phyloP scores from a whole-genome alignment of 2,888 invertebrate species.

The Nomada fucata region DNA sequence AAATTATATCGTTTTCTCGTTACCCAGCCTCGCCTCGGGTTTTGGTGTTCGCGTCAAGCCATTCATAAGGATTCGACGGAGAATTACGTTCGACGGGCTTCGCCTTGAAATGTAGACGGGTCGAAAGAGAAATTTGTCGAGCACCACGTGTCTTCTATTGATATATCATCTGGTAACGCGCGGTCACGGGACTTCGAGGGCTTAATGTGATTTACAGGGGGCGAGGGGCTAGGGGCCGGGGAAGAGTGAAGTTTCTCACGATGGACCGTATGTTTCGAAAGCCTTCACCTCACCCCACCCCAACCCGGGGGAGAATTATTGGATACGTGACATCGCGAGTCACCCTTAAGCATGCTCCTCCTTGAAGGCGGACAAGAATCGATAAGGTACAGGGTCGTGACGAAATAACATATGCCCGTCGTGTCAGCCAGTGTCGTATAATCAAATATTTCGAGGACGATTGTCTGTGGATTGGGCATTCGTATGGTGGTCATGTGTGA shows the following conservation, averaged over 20 bases:
- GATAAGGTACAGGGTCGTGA: slow-evolving; percentile 43
- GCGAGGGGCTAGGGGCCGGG: too few species aligned
- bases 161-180: slow-evolving; percentile 68
- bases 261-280: slow-evolving; percentile 71
- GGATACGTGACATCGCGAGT: slow-evolving; percentile 67
- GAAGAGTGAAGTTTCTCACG: slow-evolving; percentile 68
- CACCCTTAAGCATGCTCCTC: slow-evolving; percentile 53
- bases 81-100: slow-evolving; percentile 47
- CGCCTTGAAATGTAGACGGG: slow-evolving; percentile 26
- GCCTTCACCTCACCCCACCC: slow-evolving; percentile 19
- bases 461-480: background rate
- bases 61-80: slow-evolving; percentile 39
- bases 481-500: background rate
- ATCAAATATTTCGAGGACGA: slow-evolving; percentile 39
- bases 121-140: slow-evolving; percentile 61
- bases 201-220: slow-evolving; percentile 73
- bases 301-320: slow-evolving; percentile 62
- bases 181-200: slow-evolving; percentile 64
- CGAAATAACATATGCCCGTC: slow-evolving; percentile 21
- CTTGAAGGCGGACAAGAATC: slow-evolving; percentile 43
- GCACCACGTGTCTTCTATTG: slow-evolving; percentile 54
- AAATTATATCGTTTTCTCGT: slow-evolving; percentile 44
- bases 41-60: background rate
- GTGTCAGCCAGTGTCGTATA: slow-evolving; percentile 13
- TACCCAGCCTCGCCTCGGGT: background rate